Evolutionary conservation across 2,888 invertebrate species (phyloP).

Genomic region (Polydrusus pterygomalis): DNA sequence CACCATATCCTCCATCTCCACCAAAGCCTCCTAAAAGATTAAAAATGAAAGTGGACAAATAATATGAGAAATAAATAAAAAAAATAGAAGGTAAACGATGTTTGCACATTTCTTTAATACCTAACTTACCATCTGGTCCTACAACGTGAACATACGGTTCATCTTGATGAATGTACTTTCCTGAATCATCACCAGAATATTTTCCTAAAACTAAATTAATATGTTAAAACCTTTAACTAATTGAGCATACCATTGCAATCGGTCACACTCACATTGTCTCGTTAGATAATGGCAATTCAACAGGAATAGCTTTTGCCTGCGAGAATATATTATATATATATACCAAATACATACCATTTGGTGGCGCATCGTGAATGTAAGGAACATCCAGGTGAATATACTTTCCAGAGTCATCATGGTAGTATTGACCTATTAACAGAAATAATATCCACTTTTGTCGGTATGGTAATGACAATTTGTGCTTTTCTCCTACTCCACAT

Average conservation of each 20-base stretch:
- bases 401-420: slow-evolving; percentile 42
- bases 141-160: slow-evolving; percentile 45
- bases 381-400: slow-evolving; percentile 34
- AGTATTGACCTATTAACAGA: slow-evolving; percentile 22
- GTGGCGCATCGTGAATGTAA: background rate
- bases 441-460: background rate
- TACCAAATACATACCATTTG: background rate
- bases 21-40: slow-evolving; percentile 21
- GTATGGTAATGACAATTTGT: too few relatives aligned
- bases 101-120: too few relatives aligned
- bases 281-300: too few relatives aligned
- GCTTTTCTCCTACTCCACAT: too few relatives aligned
- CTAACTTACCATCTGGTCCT: slow-evolving; percentile 18
- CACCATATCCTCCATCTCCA: slow-evolving; percentile 11
- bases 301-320: too few relatives aligned
- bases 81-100: too few relatives aligned
- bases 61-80: background rate
- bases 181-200: slow-evolving; percentile 41
- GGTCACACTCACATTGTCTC: too few relatives aligned
- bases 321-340: too few relatives aligned
- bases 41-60: background rate
- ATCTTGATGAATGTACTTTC: slow-evolving; percentile 42
- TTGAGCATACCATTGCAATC: too few relatives aligned
- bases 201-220: background rate
- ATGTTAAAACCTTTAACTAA: background rate